Conservation (phyloP, 2,797 vertebrate genomes). For the Allobates femoralis region DNA sequence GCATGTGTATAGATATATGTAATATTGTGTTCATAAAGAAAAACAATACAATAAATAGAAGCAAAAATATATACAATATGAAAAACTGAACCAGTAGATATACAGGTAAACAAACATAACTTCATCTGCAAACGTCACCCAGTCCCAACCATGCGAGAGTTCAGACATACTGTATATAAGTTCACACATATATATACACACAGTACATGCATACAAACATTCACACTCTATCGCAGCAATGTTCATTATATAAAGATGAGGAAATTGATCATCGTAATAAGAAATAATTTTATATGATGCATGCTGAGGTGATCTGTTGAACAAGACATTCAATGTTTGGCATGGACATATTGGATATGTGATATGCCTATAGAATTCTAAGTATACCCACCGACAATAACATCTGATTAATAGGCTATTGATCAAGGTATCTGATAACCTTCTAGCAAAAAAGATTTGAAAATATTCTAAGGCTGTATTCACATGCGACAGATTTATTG, state of each 20-base stretch:
- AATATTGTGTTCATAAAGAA: constrained; percentile 65
- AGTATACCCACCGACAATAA: neutral
- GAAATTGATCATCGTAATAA: constrained; percentile 69
- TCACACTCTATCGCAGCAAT: constrained; percentile 33
- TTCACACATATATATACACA: constrained; percentile 51
- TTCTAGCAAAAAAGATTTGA: neutral
- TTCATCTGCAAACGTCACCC: constrained; percentile 61
- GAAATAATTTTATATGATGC: constrained; percentile 67
- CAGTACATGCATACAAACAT: neutral
- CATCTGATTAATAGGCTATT: neutral
- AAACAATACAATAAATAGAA: constrained; percentile 79
- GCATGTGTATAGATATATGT: constrained; percentile 47
- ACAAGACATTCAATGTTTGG: constrained; percentile 66
- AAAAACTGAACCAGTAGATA: constrained; percentile 74
- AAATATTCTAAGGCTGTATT: neutral
- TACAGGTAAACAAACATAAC: constrained; percentile 74
- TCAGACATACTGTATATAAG: constrained; percentile 20
- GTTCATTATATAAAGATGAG: constrained; percentile 64
- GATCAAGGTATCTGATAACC: neutral
- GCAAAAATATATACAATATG: constrained; percentile 79
- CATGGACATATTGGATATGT: constrained; percentile 65
- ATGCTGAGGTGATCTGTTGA: constrained; percentile 70
- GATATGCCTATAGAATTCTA: neutral
- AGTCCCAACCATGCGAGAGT: neutral
- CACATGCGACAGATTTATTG: no score